These are phyloP conservation scores for Norana najaformis DNA, from an alignment of 2,888 invertebrate species.

Conservation along the genomic window DNA sequence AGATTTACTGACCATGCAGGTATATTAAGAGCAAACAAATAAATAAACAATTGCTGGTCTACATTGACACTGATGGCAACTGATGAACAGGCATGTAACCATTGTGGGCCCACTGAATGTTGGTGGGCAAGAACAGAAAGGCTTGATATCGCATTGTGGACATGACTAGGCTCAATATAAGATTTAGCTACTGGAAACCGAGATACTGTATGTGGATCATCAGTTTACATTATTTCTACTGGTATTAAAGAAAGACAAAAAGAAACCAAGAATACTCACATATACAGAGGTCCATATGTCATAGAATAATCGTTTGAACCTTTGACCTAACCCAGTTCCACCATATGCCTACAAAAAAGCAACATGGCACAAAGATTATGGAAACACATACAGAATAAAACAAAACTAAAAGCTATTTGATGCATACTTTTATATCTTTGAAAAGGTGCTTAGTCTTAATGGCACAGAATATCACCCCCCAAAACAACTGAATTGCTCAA, in stretches of 20 bases:
- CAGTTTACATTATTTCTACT: conserved; percentile 23
- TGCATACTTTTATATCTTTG: neutral
- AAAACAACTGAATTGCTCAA: neutral
- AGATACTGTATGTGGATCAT: too few species aligned
- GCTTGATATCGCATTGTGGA: too few species aligned
- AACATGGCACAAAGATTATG: neutral
- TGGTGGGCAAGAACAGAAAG: too few species aligned
- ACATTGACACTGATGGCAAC: too few species aligned
- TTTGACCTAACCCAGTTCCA: conserved; percentile 37
- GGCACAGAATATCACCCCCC: neutral
- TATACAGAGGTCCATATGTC: conserved; percentile 79
- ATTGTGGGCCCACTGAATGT: too few species aligned
- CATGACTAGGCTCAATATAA: too few species aligned
- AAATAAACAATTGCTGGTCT: too few species aligned
- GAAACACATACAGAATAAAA: neutral
- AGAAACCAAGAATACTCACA: conserved; percentile 50
- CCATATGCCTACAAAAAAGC: conserved; percentile 40
- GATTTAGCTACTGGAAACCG: too few species aligned
- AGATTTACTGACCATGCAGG: too few species aligned
- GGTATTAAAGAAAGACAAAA: neutral
- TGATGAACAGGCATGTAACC: too few species aligned
- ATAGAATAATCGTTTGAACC: conserved; percentile 69
- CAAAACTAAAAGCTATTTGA: neutral
- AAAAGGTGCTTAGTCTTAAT: neutral
- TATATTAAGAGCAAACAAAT: too few species aligned